Conservation (phyloP, 2,797 vertebrate genomes). For the Siniperca obscura region DNA sequence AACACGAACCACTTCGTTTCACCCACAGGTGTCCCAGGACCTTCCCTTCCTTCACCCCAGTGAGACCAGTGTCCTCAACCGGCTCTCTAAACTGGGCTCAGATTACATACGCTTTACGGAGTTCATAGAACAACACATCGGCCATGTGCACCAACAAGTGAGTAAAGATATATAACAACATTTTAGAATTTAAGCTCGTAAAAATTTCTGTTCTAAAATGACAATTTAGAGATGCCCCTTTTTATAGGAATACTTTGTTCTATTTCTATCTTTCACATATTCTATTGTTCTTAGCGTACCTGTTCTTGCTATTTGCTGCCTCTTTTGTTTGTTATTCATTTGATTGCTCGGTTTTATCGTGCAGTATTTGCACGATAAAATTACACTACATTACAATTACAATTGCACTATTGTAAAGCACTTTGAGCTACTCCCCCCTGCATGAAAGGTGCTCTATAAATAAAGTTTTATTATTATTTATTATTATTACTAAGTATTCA, state of each 20-base stretch:
- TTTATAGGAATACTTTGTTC: background rate
- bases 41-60: slow-evolving; percentile 97
- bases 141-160: slow-evolving; percentile 89
- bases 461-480: too few species aligned
- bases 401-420: too few species aligned
- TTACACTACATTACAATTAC: too few species aligned
- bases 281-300: too few species aligned
- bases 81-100: slow-evolving; percentile 94
- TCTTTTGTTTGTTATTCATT: too few species aligned
- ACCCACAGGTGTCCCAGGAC: slow-evolving; percentile 92
- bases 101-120: slow-evolving; percentile 97
- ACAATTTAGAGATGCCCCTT: background rate
- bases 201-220: background rate
- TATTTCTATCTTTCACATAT: too few species aligned
- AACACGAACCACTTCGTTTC: background rate
- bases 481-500: too few species aligned
- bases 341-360: too few species aligned
- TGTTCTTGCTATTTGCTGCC: too few species aligned
- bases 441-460: too few species aligned
- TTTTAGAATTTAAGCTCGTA: background rate
- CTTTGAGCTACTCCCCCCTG: too few species aligned
- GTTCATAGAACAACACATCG: slow-evolving; percentile 95
- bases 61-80: slow-evolving; percentile 93
- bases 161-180: background rate
- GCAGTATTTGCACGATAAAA: too few species aligned